Evolutionary conservation across 2,888 invertebrate genomes (phyloP).

Genomic region (Acholoe squamosa): DNA sequence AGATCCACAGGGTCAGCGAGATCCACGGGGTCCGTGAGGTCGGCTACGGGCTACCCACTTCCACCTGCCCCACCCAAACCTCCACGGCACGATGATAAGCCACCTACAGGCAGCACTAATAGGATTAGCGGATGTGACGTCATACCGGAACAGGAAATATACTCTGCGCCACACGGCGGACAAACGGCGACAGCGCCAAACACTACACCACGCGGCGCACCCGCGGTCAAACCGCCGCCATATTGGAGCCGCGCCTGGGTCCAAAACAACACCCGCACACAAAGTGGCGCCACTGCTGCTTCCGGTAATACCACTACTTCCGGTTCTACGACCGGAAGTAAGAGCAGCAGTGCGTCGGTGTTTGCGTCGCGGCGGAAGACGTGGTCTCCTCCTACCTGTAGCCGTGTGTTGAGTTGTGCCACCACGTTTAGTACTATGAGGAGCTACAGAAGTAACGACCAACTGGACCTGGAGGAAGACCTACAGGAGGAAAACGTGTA

Average conservation of each 20-base stretch:
- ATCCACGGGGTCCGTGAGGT: neutral
- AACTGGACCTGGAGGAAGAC: conserved; percentile 54
- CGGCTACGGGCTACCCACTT: neutral
- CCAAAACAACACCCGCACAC: neutral
- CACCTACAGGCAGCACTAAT: neutral
- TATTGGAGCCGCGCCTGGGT: conserved; percentile 25
- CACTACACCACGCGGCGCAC: neutral
- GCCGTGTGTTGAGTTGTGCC: conserved; percentile 51
- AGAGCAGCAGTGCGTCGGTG: neutral
- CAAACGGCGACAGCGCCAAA: neutral
- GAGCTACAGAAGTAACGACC: conserved; percentile 62
- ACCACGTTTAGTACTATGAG: conserved; percentile 17
- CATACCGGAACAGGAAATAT: conserved; percentile 59
- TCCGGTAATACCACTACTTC: neutral
- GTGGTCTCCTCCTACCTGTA: conserved; percentile 61
- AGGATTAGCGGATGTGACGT: conserved; percentile 9
- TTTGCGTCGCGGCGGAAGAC: conserved; percentile 53
- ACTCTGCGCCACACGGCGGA: neutral
- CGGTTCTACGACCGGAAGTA: neutral
- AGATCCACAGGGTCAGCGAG: conserved; percentile 3
- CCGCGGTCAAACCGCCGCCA: conserved; percentile 12
- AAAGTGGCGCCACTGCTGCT: neutral
- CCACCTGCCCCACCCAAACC: neutral
- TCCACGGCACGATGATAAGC: conserved; percentile 2
- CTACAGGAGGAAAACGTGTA: conserved; percentile 40